Base-by-base conservation (phyloP, 2,888 invertebrate genomes). In the Leptinotarsa rubiginosa region DNA sequence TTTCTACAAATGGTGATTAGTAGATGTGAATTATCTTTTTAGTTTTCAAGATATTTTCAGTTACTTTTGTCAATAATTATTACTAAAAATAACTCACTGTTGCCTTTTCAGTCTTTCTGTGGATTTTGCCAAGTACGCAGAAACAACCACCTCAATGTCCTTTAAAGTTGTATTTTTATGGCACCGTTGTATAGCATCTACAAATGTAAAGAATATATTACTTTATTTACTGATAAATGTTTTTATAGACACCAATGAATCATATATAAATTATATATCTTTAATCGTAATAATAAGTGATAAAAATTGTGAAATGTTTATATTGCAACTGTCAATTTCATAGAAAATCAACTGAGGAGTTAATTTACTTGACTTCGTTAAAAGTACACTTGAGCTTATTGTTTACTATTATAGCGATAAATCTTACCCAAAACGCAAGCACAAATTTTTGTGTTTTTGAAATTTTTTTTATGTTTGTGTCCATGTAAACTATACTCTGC, bases 1-100 rank as follows among this genome's bases (percentile, higher is more conserved):
- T 49, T 49, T 59, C 25, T 59, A 59, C 13, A 59, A 22, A 59
- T 22, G 59, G 59, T 18, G 59, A 18, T 22, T 18, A 13, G 20
- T 59, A 22, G 59, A 59, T 59, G 59, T 59, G 59, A 59, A 18
- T 59, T 22, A 59, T 31, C 31, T 31, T 31, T 31, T 31, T 31
- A 31, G 31, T 31, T 64, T 41, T n/a, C 64, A 64, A 64, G 31
- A 41, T 64, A 31, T 64, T 54, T 20, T 20, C 54, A 54, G 22
- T 31, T 31, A 64, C 31, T 64, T 31, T 41, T 64, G 31, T 64
- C 15, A 64, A n/a, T 41, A 41, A 64, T 64, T 15, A 31, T n/a
- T n/a, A 64, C 22, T 31, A 25, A 64, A 64, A 18, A 64, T 25
- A 16, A 64, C 64, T 64, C 31, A 25, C 64, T 64, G 64, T 64